These are phyloP conservation scores for Calosoma granatense DNA, from an alignment of 1,140 invertebrate genomes.

Conservation along the genomic window DNA sequence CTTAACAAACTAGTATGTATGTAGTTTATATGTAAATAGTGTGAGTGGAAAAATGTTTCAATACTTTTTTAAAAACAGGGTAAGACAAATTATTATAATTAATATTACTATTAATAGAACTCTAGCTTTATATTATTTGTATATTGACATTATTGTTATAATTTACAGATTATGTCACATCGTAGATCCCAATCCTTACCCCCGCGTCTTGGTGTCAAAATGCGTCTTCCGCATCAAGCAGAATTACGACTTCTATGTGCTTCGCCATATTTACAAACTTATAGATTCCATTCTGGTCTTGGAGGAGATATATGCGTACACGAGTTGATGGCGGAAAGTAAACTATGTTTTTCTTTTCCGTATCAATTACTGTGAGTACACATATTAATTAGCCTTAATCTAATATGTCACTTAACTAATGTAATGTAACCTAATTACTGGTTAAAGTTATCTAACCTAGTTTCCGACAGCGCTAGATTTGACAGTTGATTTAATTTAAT, in stretches of 20 bases:
- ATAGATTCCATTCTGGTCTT: constrained; percentile 82
- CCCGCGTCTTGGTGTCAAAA: constrained; percentile 64
- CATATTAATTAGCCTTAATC: neutral
- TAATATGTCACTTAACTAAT: constrained; percentile 1
- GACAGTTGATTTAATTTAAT: constrained; percentile 11
- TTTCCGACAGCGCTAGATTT: no score
- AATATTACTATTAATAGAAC: no score
- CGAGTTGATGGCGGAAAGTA: constrained; percentile 88
- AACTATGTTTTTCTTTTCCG: constrained; percentile 75
- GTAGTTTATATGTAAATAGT: no score
- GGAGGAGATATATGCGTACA: constrained; percentile 86
- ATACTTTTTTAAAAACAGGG: no score
- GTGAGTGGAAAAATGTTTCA: no score
- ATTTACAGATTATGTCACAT: constrained; percentile 55
- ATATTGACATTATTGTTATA: no score
- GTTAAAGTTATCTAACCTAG: no score
- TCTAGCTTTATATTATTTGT: no score
- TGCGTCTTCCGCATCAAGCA: constrained; percentile 67
- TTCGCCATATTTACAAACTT: constrained; percentile 71
- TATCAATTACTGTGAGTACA: constrained; percentile 78
- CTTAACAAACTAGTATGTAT: no score
- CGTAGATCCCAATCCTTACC: constrained; percentile 77
- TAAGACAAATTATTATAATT: no score
- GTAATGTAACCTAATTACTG: constrained; percentile 13
- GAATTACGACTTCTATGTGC: constrained; percentile 61